phyloP scores from a whole-genome alignment of 2,888 invertebrate species.

The Abrostola triplasia region DNA sequence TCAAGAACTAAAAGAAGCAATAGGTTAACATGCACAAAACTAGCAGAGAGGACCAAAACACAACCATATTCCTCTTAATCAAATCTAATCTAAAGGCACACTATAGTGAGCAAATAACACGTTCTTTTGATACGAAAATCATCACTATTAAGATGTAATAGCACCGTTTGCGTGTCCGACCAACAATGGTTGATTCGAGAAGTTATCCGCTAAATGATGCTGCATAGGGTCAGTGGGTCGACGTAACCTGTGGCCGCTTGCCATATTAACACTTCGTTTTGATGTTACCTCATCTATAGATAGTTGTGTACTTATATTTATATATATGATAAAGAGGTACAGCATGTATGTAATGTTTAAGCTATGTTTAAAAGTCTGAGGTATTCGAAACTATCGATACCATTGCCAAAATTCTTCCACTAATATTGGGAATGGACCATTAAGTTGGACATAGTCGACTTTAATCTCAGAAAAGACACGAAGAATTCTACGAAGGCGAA shows the following conservation, averaged over 20 bases:
- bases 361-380: too few species aligned
- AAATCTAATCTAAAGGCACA: background rate
- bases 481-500: too few species aligned
- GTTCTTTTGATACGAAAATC: slow-evolving; percentile 7
- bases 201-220: slow-evolving; percentile 15
- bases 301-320: slow-evolving; percentile 8
- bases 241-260: slow-evolving; percentile 13
- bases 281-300: background rate
- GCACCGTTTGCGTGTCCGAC: slow-evolving; percentile 24
- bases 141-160: slow-evolving; percentile 22
- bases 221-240: slow-evolving; percentile 45
- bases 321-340: background rate
- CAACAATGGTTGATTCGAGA: slow-evolving; percentile 27
- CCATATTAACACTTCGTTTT: slow-evolving; percentile 5
- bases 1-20: too few species aligned
- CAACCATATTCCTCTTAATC: background rate
- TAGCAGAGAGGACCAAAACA: too few species aligned
- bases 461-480: too few species aligned
- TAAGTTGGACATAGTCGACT: too few species aligned
- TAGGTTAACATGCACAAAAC: too few species aligned
- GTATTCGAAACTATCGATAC: too few species aligned
- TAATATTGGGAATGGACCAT: too few species aligned
- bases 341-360: too few species aligned
- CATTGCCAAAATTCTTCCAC: too few species aligned
- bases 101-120: background rate